Base-by-base conservation (phyloP, 2,888 invertebrate species). In the Drosophila robusta region DNA sequence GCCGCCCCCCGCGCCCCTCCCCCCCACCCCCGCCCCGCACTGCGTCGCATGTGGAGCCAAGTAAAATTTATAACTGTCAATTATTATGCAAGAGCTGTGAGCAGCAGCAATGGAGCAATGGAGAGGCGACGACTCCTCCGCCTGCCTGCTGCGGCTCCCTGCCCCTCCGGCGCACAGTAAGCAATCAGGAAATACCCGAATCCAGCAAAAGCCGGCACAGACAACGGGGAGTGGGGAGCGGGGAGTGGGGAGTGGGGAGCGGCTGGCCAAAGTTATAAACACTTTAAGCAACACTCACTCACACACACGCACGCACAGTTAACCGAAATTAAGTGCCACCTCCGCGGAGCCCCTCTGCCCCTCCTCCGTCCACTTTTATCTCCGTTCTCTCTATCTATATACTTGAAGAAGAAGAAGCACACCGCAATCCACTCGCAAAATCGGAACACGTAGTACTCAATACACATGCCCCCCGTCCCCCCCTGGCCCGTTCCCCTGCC, bases 41-140 rank as follows among this genome's bases (percentile, higher is more conserved):
- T 51, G 47, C 58, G 50, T 55, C 66, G 62, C 67, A 70, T 72
- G 63, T 66, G 63, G 46, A 78, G 67, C 46, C 74, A 69, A 80
- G 73, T 83, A 52, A 85, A 89, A 85, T 85, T 87, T 85, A 85
- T 83, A 87, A 83, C 89, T 89, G 87, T 89, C 89, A 85, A 85
- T 85, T 85, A 85, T 85, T 85, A 85, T 85, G 84, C 84, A 85
- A 85, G 84, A 85, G 89, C 51, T 76, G 84, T 88, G 81, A 81
- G 67, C 66, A 42, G 58, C 55, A 36, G 64, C 68, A 34, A 29
- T 29, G 29, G 9, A 29, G 29, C 9, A 29, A 29, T 29, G 29
- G 29, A 29, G 29, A 29, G 29, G 29, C 29, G 29, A 66, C 71
- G 46, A 47, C 71, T 34, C 55, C 76, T 22, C 41, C 41, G 11